Conservation (phyloP, 2,113 vertebrate genomes). For the Cyrtonyx montezumae region DNA sequence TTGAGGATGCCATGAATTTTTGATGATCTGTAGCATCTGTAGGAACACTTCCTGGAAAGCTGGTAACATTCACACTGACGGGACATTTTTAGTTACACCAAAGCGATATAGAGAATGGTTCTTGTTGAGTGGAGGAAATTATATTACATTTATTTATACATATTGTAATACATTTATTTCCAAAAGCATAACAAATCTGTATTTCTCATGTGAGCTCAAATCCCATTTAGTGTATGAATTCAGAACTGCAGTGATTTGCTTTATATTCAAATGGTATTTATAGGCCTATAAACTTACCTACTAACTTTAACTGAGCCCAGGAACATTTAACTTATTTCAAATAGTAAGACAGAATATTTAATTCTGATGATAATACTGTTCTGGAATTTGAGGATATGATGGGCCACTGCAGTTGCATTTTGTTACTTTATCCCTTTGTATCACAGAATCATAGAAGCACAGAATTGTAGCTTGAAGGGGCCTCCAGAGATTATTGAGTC, state of each 20-base stretch:
- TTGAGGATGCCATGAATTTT: not conserved
- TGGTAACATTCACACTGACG: not conserved
- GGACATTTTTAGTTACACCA: rapidly evolving
- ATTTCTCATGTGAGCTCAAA: not conserved
- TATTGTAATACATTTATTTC: not conserved
- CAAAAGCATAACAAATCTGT: not conserved
- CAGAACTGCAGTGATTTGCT: not conserved
- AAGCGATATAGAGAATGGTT: not conserved
- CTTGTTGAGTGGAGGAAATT: not conserved
- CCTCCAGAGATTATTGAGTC: too few relatives aligned
- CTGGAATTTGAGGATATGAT: not conserved
- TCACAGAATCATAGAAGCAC: not conserved
- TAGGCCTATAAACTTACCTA: not conserved
- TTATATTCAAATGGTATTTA: not conserved
- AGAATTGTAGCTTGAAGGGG: too few relatives aligned
- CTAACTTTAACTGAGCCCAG: not conserved
- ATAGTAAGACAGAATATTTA: not conserved
- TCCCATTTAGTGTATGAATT: not conserved
- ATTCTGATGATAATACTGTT: not conserved
- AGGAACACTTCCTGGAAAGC: not conserved
- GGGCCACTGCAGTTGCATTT: not conserved
- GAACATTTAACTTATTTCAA: not conserved
- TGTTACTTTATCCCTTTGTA: not conserved
- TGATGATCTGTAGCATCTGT: not conserved
- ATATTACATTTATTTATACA: too few relatives aligned